Evolutionary conservation across 1,140 invertebrate genomes (phyloP).

Genomic region (Holotrichia oblita): DNA sequence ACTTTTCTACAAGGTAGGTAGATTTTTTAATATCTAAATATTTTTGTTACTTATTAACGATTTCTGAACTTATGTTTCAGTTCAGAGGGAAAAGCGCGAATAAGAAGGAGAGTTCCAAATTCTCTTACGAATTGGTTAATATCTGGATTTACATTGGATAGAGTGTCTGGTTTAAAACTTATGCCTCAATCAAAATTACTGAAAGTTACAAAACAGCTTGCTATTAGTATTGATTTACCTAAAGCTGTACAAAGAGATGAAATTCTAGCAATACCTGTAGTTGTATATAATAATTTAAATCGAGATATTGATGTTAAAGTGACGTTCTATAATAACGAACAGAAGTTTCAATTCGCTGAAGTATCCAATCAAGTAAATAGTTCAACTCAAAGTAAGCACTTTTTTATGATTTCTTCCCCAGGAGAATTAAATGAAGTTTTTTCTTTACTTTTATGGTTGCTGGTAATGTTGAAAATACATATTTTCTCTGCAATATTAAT

Average conservation of each 20-base stretch:
- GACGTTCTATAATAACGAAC: slow-evolving; percentile 82
- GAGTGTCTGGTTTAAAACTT: slow-evolving; percentile 84
- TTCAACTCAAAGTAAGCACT: slow-evolving; percentile 67
- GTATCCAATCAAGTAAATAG: slow-evolving; percentile 73
- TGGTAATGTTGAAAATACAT: neutral
- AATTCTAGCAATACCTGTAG: slow-evolving; percentile 87
- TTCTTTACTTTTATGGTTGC: too few relatives aligned
- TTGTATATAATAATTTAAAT: slow-evolving; percentile 91
- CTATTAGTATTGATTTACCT: slow-evolving; percentile 83
- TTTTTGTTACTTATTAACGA: neutral
- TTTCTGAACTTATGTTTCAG: slow-evolving; percentile 49
- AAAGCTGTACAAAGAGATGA: slow-evolving; percentile 92
- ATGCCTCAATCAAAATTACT: slow-evolving; percentile 76
- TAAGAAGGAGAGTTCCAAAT: slow-evolving; percentile 77
- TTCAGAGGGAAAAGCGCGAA: slow-evolving; percentile 67
- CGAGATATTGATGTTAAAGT: slow-evolving; percentile 83
- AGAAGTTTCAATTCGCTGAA: slow-evolving; percentile 85
- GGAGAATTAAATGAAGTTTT: too few relatives aligned
- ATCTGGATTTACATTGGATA: slow-evolving; percentile 91
- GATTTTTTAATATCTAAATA: neutral
- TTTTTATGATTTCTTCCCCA: too few relatives aligned
- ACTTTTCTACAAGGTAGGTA: slow-evolving; percentile 79
- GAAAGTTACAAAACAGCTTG: slow-evolving; percentile 88
- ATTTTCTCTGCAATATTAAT: too few relatives aligned
- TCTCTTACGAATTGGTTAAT: slow-evolving; percentile 94